Evolutionary conservation across 2,113 vertebrate genomes (phyloP).

Genomic region (Vimba vimba): DNA sequence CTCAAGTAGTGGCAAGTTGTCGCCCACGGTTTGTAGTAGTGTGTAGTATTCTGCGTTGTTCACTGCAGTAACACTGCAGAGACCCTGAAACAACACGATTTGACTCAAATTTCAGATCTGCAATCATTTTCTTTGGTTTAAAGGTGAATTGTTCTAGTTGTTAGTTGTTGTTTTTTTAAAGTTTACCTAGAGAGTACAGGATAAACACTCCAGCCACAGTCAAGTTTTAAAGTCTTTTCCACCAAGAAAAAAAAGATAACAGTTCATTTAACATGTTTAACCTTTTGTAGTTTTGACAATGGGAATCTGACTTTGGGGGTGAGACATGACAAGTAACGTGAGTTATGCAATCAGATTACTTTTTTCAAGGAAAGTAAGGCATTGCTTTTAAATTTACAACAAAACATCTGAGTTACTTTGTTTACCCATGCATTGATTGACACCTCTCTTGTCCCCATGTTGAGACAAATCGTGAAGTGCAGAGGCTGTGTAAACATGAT

Average conservation of each 20-base stretch:
- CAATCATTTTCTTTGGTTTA: constrained; percentile 7
- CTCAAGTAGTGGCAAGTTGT: constrained; percentile 46
- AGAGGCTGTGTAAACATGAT: too few relatives aligned
- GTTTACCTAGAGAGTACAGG: neutral
- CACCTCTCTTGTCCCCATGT: too few relatives aligned
- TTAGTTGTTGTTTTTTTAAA: neutral
- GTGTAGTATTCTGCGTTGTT: constrained; percentile 2
- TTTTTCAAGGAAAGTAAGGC: too few relatives aligned
- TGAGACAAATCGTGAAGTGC: too few relatives aligned
- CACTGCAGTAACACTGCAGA: neutral
- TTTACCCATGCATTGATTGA: too few relatives aligned
- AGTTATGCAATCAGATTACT: too few relatives aligned
- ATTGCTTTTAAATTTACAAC: too few relatives aligned
- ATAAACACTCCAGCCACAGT: too few relatives aligned
- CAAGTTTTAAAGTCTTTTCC: too few relatives aligned
- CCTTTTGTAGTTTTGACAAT: neutral
- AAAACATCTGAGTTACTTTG: too few relatives aligned
- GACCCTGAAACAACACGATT: constrained; percentile 19
- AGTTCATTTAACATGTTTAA: neutral
- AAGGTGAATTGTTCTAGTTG: neutral
- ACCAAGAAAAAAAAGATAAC: neutral
- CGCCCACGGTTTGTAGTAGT: neutral
- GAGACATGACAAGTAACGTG: too few relatives aligned
- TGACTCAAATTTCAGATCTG: neutral
- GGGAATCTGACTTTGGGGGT: neutral